Evolutionary conservation across 2,797 vertebrate genomes (phyloP), one percentile per base, ranked within the genome.

Genomic region (Delichon dasypus): DNA sequence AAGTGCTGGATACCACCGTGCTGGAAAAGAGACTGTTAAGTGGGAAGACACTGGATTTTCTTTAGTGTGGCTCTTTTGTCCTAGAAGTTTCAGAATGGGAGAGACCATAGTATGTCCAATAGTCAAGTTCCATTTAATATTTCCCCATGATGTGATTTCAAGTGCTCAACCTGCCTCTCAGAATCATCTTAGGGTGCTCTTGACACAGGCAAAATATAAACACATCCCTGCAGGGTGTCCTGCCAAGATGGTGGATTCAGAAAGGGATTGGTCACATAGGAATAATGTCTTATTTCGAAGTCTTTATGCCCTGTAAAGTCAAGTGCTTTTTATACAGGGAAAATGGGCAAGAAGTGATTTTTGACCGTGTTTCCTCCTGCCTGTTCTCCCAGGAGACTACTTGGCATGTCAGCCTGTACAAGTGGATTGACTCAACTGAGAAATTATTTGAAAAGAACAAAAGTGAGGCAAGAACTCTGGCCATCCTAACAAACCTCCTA

Each of bases 1-100:
- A 23, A 42, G 1, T 47, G 47, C 13, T 40, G 45, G 55, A 51
- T 60, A 75, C 26, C 26, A 68, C 42, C 0, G 0, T 53, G 38
- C 38, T 10, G 5, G 81, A 58, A 89, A 85, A 61, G 11, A 71
- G 42, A 7, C 10, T n/a, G n/a, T 2, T 6, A 54, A 57, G 23
- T 1, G 2, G 34, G 66, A 87, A 8, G 30, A 67, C 11, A 8
- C 21, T 55, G 45, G 40, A 58, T 66, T 88, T 85, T 44, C 82
- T 70, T 36, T 34, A 29, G 7, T 16, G 7, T 70, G 44, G 51
- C 51, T 88, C 30, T 67, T 61, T 32, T 74, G 42, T 45, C 29
- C 34, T 44, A 65, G 45, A 38, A 67, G 61, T 40, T 93, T 85
- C 38, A 42, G 34, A 79, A 61, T n/a, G n/a, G 34, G 32, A 50